Evolutionary conservation across 2,797 vertebrate species (phyloP).

Genomic region (Aplochiton taeniatus): DNA sequence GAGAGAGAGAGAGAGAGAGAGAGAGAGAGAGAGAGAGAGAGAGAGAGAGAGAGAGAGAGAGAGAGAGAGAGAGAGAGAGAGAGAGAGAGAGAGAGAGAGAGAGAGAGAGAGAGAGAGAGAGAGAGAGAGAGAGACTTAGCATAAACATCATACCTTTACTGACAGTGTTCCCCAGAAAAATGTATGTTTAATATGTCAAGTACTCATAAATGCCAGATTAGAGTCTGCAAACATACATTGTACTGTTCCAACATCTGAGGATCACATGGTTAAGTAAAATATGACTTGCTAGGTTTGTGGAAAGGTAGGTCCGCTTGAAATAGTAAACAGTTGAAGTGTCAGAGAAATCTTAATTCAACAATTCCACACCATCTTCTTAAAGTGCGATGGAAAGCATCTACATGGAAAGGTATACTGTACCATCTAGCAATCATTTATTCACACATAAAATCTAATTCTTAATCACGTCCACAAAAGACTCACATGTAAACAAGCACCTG

Average conservation of each 20-base stretch:
- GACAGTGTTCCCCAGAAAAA: no score
- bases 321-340: conserved; percentile 64
- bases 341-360: conserved; percentile 36
- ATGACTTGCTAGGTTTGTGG: conserved; percentile 61
- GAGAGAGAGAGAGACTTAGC: no score
- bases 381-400: conserved; percentile 29
- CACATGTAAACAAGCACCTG: conserved; percentile 19
- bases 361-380: conserved; percentile 31
- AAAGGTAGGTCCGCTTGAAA: conserved; percentile 53
- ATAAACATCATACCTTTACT: no score
- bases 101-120: no score
- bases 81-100: no score
- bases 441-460: conserved; percentile 16
- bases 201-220: conserved; percentile 70
- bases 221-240: conserved; percentile 60
- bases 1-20: no score
- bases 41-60: no score
- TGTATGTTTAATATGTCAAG: conserved; percentile 28
- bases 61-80: no score
- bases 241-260: conserved; percentile 58
- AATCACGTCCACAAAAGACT: conserved; percentile 23
- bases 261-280: conserved; percentile 73
- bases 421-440: conserved; percentile 37
- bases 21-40: no score
- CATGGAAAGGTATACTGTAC: conserved; percentile 43